A percentile compares a stretch with the other conserved stretches of the same genome.
Evolutionary conservation across 1,140 invertebrate genomes (phyloP).

Genomic region (Drusus annulatus): DNA sequence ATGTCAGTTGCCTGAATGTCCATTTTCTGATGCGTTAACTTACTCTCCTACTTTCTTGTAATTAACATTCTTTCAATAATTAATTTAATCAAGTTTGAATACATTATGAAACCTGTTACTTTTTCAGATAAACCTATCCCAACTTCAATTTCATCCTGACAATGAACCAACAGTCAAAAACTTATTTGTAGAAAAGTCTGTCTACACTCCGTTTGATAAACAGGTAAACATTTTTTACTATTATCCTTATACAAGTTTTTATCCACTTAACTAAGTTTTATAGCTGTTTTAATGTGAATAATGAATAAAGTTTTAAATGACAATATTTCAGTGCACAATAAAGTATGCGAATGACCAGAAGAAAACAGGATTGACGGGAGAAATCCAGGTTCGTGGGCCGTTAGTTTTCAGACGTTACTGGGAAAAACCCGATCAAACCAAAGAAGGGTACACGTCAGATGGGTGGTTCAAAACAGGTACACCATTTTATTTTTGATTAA

Average conservation of each 20-base stretch:
- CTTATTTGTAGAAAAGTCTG: conserved; percentile 31
- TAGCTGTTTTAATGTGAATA: too few species aligned
- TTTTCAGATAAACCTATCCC: conserved; percentile 37
- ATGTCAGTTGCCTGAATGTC: too few species aligned
- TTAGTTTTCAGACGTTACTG: conserved; percentile 87
- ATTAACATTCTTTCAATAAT: too few species aligned
- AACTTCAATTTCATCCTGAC: conserved; percentile 34
- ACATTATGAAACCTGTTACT: not conserved
- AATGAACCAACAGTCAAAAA: conserved; percentile 17
- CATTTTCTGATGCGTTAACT: too few species aligned
- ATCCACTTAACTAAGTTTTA: too few species aligned
- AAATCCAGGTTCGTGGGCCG: conserved; percentile 83
- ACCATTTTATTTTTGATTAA: too few species aligned
- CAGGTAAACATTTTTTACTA: conserved; percentile 12
- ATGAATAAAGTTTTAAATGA: too few species aligned
- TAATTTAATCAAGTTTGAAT: too few species aligned
- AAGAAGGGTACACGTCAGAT: conserved; percentile 81
- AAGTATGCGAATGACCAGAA: conserved; percentile 28
- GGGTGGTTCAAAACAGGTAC: conserved; percentile 90
- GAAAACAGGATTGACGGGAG: conserved; percentile 70
- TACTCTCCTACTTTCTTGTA: too few species aligned
- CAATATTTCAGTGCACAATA: conserved; percentile 48
- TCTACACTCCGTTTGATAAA: conserved; percentile 4
- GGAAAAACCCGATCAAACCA: conserved; percentile 80
- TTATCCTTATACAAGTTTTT: too few species aligned